Base-by-base conservation (phyloP, 2,888 invertebrate species). In the Polietes domitor region DNA sequence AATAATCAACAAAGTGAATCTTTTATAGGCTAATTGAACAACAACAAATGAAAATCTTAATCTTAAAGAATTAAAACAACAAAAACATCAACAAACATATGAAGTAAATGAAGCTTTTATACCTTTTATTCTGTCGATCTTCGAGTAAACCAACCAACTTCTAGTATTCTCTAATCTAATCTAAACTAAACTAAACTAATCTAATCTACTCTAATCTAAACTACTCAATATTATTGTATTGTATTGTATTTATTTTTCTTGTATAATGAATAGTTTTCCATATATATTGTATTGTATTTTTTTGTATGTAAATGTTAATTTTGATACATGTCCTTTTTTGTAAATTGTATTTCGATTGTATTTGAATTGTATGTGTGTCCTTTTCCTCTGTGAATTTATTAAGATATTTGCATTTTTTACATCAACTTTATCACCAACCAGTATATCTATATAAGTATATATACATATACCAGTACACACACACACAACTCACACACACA, bases 401-500 rank as follows among this genome's bases (percentile, higher is more conserved):
- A 15, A 26, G 43, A 73, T n/a, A 15, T n/a, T 9, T 47, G n/a
- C 43, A 26, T 50, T 77, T 26, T 68, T 21, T 32, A 21, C 43
- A 76, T 7, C 50, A 26, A 68, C 68, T 78, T 77, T 41, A 47
- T 12, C 24, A 78, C 47, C 75, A n/a, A 37, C 37, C 37, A 79
- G 72, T 76, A 58, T 24, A 9, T 53, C 17, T 53, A 53, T 9
- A 0, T n/a, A n/a, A 32, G 32, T 9, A 32, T 32, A 32, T n/a
- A n/a, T n/a, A n/a, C n/a, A n/a, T n/a, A n/a, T n/a, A n/a, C n/a
- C n/a, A n/a, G n/a, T n/a, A n/a, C n/a, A n/a, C n/a, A n/a, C n/a
- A n/a, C n/a, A n/a, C 26, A 58, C 47, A 47, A 15, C 47, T 32
- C 47, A 53, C 12, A 72, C 3, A n/a, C 21, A 58, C 28, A 61